These are phyloP conservation scores for Maccullochella peelii DNA, from an alignment of 2,113 vertebrate genomes.

Conservation along the genomic window DNA sequence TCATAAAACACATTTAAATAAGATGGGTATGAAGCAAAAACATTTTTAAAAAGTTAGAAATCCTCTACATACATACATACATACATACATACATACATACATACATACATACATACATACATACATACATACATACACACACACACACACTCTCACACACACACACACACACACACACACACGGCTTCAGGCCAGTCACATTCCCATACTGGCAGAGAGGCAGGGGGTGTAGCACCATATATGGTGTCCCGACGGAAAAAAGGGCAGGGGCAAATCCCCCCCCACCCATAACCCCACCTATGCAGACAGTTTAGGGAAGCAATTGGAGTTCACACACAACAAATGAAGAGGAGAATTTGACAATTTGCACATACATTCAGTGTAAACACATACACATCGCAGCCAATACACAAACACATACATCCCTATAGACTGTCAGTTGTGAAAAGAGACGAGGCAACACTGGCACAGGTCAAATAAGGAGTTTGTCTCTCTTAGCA, in stretches of 20 bases:
- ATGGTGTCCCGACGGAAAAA: neutral
- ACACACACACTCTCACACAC: too few species aligned
- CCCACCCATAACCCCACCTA: neutral
- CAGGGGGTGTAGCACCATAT: neutral
- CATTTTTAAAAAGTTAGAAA: neutral
- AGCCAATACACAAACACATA: neutral
- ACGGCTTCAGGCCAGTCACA: neutral
- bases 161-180: too few species aligned
- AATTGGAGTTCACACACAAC: conserved; percentile 9
- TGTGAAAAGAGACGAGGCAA: neutral
- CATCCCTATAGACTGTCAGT: conserved; percentile 1
- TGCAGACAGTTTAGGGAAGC: neutral
- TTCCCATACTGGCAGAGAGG: neutral
- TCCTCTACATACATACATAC: too few species aligned
- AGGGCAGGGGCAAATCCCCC: neutral
- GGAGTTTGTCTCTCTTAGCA: conserved; percentile 35
- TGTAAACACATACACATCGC: conserved; percentile 2
- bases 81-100: too few species aligned
- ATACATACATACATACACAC: too few species aligned
- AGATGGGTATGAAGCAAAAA: neutral
- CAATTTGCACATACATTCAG: conserved; percentile 27
- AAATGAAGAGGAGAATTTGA: neutral
- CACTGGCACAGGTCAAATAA: conserved; percentile 21
- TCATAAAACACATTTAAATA: neutral
- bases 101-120: too few species aligned